These are phyloP conservation scores for Timema podura DNA, from an alignment of 2,888 invertebrate species.

Conservation along the genomic window DNA sequence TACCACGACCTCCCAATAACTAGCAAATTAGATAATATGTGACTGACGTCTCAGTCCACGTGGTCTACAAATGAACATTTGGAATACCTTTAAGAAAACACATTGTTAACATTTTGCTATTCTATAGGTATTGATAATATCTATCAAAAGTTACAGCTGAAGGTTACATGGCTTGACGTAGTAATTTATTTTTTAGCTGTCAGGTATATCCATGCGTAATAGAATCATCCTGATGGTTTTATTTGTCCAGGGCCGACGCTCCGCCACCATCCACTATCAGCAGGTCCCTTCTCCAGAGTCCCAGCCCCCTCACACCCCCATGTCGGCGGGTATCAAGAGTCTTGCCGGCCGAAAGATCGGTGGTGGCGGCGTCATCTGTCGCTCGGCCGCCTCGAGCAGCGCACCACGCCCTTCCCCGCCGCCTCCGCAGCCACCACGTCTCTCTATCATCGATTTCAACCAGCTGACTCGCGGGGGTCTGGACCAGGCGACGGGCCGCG, in stretches of 20 bases:
- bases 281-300: conserved; percentile 6
- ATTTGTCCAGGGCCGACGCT: neutral
- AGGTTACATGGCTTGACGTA: too few species aligned
- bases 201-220: too few species aligned
- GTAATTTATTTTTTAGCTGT: too few species aligned
- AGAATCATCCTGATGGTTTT: too few species aligned
- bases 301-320: conserved; percentile 2
- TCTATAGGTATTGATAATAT: too few species aligned
- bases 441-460: conserved; percentile 70
- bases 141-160: too few species aligned
- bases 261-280: conserved; percentile 17
- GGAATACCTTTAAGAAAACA: too few species aligned
- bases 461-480: conserved; percentile 60
- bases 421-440: conserved; percentile 55
- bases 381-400: conserved; percentile 41
- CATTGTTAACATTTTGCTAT: too few species aligned
- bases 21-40: too few species aligned
- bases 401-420: conserved; percentile 36
- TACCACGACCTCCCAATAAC: too few species aligned
- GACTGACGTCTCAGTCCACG: too few species aligned
- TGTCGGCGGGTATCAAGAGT: conserved; percentile 13
- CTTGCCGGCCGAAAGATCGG: conserved; percentile 30
- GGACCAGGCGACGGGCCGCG: conserved; percentile 44
- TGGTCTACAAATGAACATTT: too few species aligned
- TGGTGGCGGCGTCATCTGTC: conserved; percentile 35